A percentile compares a stretch with the other conserved stretches of the same genome.
phyloP scores from a whole-genome alignment of 2,888 invertebrate genomes.

The Mystacides longicornis region DNA sequence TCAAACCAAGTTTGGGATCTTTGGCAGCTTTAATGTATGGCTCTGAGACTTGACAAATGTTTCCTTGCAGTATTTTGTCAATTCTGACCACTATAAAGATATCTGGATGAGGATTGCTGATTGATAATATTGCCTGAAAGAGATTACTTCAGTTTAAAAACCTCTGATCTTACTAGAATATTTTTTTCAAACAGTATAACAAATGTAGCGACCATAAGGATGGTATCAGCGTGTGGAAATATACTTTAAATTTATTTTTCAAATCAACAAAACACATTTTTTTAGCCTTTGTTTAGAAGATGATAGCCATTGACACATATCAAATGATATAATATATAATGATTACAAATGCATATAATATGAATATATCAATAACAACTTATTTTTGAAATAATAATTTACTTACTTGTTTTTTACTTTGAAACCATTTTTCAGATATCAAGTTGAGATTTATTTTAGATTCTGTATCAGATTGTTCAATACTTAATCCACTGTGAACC shows the following conservation, averaged over 20 bases:
- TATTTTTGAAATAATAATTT: not conserved
- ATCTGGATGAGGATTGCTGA: constrained; percentile 83
- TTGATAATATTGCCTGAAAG: constrained; percentile 77
- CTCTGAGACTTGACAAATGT: constrained; percentile 76
- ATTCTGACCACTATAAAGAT: constrained; percentile 88
- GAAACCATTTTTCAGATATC: constrained; percentile 69
- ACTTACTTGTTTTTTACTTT: constrained; percentile 55
- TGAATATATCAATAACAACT: too few relatives aligned
- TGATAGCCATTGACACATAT: not conserved
- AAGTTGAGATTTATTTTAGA: constrained; percentile 59
- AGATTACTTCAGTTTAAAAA: too few relatives aligned
- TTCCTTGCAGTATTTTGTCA: constrained; percentile 89
- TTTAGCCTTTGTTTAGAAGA: too few relatives aligned
- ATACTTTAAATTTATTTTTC: too few relatives aligned
- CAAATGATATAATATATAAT: not conserved
- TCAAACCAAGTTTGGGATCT: constrained; percentile 69
- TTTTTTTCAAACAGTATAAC: too few relatives aligned
- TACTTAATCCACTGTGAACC: constrained; percentile 45
- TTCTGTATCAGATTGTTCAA: constrained; percentile 47
- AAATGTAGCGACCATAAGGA: too few relatives aligned
- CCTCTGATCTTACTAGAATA: too few relatives aligned
- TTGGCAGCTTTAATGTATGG: constrained; percentile 78
- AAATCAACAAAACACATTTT: too few relatives aligned
- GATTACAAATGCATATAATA: not conserved
- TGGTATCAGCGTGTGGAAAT: too few relatives aligned